Percentiles rank a stretch among this genome's conserved stretches.
Evolutionary conservation across 2,888 invertebrate species (phyloP).

Genomic region (Alloscopus bannaensis): DNA sequence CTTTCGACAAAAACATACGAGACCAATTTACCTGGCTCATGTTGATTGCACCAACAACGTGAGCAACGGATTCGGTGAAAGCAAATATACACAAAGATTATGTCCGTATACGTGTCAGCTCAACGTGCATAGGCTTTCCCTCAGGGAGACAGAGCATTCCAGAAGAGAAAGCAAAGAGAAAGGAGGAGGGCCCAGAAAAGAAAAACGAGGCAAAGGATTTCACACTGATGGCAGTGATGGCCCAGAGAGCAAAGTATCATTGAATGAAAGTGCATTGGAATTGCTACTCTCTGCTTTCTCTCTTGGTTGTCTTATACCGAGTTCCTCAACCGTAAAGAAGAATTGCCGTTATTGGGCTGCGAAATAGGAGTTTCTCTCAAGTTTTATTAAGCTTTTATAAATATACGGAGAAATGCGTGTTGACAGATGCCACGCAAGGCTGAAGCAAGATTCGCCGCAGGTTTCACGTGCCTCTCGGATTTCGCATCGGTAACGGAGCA

Average conservation of each 20-base stretch:
- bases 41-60: conserved; percentile 9
- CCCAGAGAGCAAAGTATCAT: background rate
- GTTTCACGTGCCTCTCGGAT: background rate
- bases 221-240: background rate
- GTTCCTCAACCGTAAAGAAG: no score
- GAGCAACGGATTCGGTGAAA: background rate
- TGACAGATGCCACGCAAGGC: background rate
- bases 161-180: background rate
- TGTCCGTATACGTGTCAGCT: background rate
- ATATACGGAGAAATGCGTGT: background rate
- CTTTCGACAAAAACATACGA: conserved; percentile 5
- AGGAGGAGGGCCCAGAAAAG: background rate
- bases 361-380: background rate
- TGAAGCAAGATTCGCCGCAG: background rate
- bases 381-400: background rate
- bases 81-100: background rate
- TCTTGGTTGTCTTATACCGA: no score
- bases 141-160: background rate
- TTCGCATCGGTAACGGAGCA: conserved; percentile 24
- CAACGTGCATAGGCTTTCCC: background rate
- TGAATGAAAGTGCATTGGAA: background rate
- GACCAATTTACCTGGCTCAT: conserved; percentile 30
- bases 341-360: no score
- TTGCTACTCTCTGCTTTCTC: background rate
- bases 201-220: conserved; percentile 5